Percentiles rank a stretch among this genome's conserved stretches.
These are phyloP conservation scores for Pomacea canaliculata DNA, from an alignment of 2,888 invertebrate species.

Conservation along the genomic window DNA sequence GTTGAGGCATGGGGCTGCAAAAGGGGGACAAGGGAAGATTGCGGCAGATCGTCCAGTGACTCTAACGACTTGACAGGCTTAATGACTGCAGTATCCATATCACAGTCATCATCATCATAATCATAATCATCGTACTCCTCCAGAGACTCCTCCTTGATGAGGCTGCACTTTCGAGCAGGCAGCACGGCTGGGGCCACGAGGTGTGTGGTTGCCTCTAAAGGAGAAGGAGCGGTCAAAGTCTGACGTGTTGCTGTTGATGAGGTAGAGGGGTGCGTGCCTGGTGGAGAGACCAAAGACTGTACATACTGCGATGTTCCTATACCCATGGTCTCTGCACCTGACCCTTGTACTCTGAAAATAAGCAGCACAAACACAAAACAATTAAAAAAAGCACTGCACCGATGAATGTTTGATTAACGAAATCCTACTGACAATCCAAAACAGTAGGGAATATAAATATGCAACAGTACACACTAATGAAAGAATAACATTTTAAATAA, in stretches of 20 bases:
- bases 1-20: background rate
- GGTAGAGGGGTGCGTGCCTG: constrained; percentile 56
- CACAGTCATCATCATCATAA: constrained; percentile 41
- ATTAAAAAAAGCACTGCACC: too few species aligned
- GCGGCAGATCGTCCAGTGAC: constrained; percentile 42
- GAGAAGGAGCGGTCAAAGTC: constrained; percentile 4
- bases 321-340: background rate
- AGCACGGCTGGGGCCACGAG: constrained; percentile 25
- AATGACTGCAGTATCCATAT: constrained; percentile 34
- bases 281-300: constrained; percentile 64
- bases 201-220: constrained; percentile 6
- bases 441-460: too few species aligned
- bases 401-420: too few species aligned
- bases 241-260: constrained; percentile 34
- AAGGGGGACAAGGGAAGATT: background rate
- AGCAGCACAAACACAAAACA: background rate
- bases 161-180: constrained; percentile 83
- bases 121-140: constrained; percentile 74
- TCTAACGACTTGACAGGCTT: constrained; percentile 54
- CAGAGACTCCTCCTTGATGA: constrained; percentile 92
- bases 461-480: too few species aligned
- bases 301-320: constrained; percentile 45
- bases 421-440: too few species aligned
- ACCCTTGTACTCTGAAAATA: constrained; percentile 7
- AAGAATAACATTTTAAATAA: too few species aligned